Base-by-base conservation (phyloP, 1,140 invertebrate species). In the Rhagoletis zephyria region DNA sequence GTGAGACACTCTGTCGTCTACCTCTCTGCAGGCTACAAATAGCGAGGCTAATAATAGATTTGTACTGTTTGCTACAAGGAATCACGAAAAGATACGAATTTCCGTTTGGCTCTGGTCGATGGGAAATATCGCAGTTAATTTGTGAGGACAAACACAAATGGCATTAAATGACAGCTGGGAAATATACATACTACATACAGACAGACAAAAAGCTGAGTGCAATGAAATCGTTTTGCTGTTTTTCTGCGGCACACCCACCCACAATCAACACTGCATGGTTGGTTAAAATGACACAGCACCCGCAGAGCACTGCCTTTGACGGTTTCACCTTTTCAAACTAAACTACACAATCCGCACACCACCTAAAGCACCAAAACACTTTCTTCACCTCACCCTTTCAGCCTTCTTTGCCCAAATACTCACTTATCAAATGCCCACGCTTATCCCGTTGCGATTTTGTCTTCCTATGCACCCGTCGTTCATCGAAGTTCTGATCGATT, bases 381-480 rank as follows among this genome's bases (percentile, higher is more conserved):
- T 16, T 14, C 14, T 12, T 1, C 12, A 14, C 14, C 42, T 1
- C 12, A 14, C 12, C 16, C 65, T 45, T 45, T 45, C 30, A 30
- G 2, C 3, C 10, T 48, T 48, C 12, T 30, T 74, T 12, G n/a
- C 5, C 14, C 45, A 6, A 64, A 87, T 87, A 91, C 90, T 93
- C 87, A 93, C 92, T 91, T 89, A 93, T 91, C 70, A 93, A 89
- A 87, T 93, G 91, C 10, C 92, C 92, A 81, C 92, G 89, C 88
- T 93, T 93, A 87, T 93, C 91, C n/a, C 92, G 89, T 86, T 93
- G 92, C 87, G 92, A 93, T 89, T 93, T 92, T 70, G 92, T 93
- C 88, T 93, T 93, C 42, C 92, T 90, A 88, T 93, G 91, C 85
- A 93, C 92, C n/a, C 91, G 89, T 45, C 92, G 87, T 89, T 93